phyloP scores from a whole-genome alignment of 2,113 vertebrate genomes.

The Anarrhichthys ocellatus region DNA sequence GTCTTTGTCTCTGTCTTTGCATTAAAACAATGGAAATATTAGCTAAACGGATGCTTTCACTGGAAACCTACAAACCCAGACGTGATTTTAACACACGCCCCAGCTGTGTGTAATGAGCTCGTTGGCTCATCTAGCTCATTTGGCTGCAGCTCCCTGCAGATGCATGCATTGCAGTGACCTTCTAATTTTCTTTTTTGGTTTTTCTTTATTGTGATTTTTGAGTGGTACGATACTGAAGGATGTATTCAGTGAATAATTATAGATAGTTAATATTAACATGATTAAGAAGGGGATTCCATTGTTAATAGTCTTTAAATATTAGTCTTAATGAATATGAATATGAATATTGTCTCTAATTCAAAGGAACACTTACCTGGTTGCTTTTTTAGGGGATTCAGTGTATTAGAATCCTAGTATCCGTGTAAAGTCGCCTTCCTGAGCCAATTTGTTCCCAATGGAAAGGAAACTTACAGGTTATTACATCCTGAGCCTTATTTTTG shows the following conservation, averaged over 20 bases:
- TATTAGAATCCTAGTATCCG: neutral
- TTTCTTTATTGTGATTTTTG: too few species aligned
- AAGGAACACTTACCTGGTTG: too few species aligned
- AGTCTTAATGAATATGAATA: too few species aligned
- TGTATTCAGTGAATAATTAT: neutral
- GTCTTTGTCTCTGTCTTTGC: neutral
- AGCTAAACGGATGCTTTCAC: neutral
- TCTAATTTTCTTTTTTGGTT: too few species aligned
- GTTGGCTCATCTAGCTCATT: too few species aligned
- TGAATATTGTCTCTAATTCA: too few species aligned
- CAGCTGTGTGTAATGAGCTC: neutral
- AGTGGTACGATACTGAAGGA: too few species aligned
- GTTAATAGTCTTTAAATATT: too few species aligned
- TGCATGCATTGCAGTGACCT: too few species aligned
- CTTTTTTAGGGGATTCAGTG: neutral
- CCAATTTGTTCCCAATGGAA: neutral
- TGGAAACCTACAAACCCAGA: neutral
- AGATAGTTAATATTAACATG: neutral
- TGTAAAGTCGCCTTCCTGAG: neutral
- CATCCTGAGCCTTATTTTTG: too few species aligned
- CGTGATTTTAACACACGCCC: neutral
- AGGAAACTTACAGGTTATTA: too few species aligned
- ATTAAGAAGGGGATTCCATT: neutral
- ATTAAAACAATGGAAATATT: neutral
- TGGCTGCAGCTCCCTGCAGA: neutral